Evolutionary conservation across 2,113 vertebrate species (phyloP), one percentile per base, ranked within the genome.

Genomic region (Triplophysa rosa): DNA sequence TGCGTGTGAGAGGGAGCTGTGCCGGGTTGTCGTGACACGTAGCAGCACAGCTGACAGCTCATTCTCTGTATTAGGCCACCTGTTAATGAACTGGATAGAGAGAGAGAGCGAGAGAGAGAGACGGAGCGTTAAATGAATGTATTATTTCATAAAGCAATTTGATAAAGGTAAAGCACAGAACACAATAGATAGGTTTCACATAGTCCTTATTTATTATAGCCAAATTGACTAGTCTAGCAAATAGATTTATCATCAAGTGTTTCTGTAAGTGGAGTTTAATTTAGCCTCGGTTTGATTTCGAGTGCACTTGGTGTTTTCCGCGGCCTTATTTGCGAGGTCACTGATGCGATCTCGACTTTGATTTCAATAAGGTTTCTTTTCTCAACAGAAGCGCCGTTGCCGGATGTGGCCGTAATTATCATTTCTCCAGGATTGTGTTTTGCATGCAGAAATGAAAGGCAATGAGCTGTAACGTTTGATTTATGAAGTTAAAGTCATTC

Each of bases 371-470:
- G 42, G 54, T 12, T 40, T 26, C 23, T 56, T 66, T 23, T 64
- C 58, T 67, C 68, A 4, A 16, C 40, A 40, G 62, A 78, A 21
- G 24, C 9, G 47, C 42, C 23, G 40, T 6, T 6, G 45, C 68
- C 23, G 40, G n/a, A 65, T 65, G 17, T 23, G 40, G 45, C 59
- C 9, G 33, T 80, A 79, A 80, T 83, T 64, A 65, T 64, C 14
- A 58, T 71, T 47, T 70, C 42, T 77, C 45, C 10, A 12, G 69
- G 63, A 81, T 77, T 77, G 58, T 72, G 67, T 23, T 59, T 49
- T 66, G 68, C 59, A 70, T 83, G 62, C 67, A 74, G 70, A 79
- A 84, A 79, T 82, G 66, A 77, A 52, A 70, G 26, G 65, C 77
- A 79, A 70, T 84, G 66, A 56, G 52, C 59, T 77, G 66, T 66